Evolutionary conservation across 23 tunicate genomes (phyloP), one percentile per base, ranked within the genome.

Genomic region (Trididemnum miniatum): DNA sequence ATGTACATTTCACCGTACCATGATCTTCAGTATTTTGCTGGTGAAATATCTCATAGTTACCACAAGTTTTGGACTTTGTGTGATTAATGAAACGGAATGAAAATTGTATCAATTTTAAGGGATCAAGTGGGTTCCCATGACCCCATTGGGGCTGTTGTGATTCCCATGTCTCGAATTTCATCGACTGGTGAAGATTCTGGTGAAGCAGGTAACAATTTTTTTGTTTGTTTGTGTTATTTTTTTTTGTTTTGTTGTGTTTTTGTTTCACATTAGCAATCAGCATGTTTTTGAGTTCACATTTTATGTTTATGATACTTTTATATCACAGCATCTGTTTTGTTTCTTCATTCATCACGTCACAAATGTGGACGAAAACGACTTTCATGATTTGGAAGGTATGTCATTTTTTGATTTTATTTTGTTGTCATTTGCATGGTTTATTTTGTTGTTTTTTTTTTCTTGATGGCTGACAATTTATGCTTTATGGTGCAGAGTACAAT

Each of bases 141-240:
- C 77, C 51, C 87, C 1, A 80, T 91, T 23, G 97, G 97, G 77
- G 78, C 97, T 28, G 35, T 73, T 2, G 72, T 38, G 1, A 91
- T 91, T 36, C 88, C 84, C 31, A 77, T 91, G 31, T 87, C 97
- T 15, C 63, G 83, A 23, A 91, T 91, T 20, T 91, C 97, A 0
- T 91, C 97, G 0, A 91, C 97, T n/a, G 97, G 97, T 39, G 97
- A 91, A 59, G 97, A 91, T 4, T 65, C 97, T 35, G 86, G 71
- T 77, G 81, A 74, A 26, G 81, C 88, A n/a, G 88, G 88, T 84
- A 33, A 9, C 12, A 44, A 44, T 44, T 44, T 44, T 9, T 44
- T 44, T 9, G 15, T 44, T 44, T 9, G 54, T 7, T 44, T 44
- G 54, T 9, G 54, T 44, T 44, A 7, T 44, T 44, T 44, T 44